Conservation (phyloP, 2,888 invertebrate genomes). For the Onchidella celtica region DNA sequence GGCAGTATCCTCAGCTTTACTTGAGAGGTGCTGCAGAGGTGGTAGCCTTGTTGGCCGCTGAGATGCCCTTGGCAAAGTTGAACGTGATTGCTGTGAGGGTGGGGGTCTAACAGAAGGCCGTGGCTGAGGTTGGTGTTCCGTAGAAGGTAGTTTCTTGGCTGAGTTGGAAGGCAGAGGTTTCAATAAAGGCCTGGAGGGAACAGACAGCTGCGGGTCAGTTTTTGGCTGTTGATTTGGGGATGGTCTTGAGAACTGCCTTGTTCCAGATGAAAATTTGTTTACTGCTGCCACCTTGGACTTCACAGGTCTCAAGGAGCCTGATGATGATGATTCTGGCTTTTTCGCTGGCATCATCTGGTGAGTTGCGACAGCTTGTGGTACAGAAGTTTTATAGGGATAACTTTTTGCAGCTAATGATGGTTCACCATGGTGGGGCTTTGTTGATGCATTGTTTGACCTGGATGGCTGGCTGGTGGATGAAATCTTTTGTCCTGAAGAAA, state of each 20-base stretch:
- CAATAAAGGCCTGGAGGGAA: conserved; percentile 7
- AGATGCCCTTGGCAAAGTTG: too few species aligned
- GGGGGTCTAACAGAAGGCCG: background rate
- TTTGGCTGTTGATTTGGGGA: background rate
- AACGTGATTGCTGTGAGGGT: background rate
- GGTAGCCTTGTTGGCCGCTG: conserved; percentile 24
- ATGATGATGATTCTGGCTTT: background rate
- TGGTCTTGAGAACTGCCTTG: background rate
- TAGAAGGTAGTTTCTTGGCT: conserved; percentile 15
- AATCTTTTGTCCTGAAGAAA: too few species aligned
- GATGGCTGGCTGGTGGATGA: background rate
- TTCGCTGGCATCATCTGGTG: background rate
- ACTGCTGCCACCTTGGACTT: conserved; percentile 1
- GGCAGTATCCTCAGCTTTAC: background rate
- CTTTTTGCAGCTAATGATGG: too few species aligned
- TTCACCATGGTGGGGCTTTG: too few species aligned
- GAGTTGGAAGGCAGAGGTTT: background rate
- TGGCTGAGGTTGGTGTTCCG: background rate
- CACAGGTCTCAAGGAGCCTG: too few species aligned
- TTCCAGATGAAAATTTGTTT: background rate
- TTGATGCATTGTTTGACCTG: background rate
- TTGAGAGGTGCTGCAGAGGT: conserved; percentile 22
- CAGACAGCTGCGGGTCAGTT: conserved; percentile 4
- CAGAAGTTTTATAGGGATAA: too few species aligned
- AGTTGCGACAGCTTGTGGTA: background rate